Evolutionary conservation across 35 echinoderm and acorn worm genomes (phyloP).

Genomic region (Ophiothrix spiculata): DNA sequence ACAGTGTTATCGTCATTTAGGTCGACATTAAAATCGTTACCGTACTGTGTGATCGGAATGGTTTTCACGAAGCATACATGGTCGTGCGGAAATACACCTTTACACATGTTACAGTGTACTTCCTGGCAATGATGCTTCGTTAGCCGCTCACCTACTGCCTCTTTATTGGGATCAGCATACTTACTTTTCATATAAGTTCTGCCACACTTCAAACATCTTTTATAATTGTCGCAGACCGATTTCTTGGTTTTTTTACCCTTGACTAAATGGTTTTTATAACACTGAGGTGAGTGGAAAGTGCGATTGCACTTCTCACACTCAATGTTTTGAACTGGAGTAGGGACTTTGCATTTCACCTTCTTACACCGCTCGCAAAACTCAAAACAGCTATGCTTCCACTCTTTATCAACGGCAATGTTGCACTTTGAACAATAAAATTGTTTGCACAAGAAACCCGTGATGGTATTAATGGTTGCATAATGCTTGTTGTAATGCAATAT

Average conservation of each 20-base stretch:
- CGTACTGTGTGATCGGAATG: background rate
- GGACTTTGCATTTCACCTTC: background rate
- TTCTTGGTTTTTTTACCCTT: background rate
- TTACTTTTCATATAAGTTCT: too few species aligned
- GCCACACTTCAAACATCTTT: background rate
- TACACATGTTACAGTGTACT: background rate
- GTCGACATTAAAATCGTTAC: background rate
- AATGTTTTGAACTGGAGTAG: background rate
- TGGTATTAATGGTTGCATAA: background rate
- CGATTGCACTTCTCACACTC: background rate
- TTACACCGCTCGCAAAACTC: background rate
- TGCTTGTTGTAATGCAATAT: background rate
- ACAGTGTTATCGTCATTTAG: background rate
- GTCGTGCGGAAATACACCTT: background rate
- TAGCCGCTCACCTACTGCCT: background rate
- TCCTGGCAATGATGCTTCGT: background rate
- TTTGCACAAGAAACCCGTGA: background rate
- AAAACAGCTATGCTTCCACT: background rate
- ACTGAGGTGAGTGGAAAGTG: background rate
- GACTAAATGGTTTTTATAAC: background rate
- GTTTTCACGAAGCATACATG: background rate
- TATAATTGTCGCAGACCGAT: background rate
- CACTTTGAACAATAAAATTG: background rate
- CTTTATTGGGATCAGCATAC: background rate
- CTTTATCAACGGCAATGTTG: background rate